Evolutionary conservation across 1,140 invertebrate genomes (phyloP).

Genomic region (Teleopsis dalmanni): DNA sequence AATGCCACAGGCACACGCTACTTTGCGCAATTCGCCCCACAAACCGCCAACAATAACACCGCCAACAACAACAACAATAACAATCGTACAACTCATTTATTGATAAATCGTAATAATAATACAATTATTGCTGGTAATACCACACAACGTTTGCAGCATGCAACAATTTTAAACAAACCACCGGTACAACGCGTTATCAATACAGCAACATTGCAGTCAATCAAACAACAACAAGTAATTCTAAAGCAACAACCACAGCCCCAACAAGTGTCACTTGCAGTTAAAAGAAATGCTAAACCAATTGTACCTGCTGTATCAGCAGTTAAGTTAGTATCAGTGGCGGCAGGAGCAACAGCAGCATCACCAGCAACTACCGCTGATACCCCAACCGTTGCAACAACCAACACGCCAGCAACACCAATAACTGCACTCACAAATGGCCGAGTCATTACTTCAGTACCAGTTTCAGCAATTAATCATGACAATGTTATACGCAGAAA

Average conservation of each 20-base stretch:
- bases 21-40: constrained; percentile 15
- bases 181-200: background rate
- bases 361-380: background rate
- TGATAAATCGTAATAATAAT: constrained; percentile 14
- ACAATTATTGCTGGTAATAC: constrained; percentile 14
- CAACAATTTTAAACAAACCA: constrained; percentile 12
- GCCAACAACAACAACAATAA: constrained; percentile 8
- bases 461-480: constrained; percentile 9
- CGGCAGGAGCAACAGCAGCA: constrained; percentile 3
- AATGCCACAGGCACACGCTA: constrained; percentile 9
- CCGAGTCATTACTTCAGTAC: background rate
- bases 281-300: too few species aligned
- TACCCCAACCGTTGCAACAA: constrained; percentile 6
- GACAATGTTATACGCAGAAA: too few species aligned
- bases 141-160: constrained; percentile 13
- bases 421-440: background rate
- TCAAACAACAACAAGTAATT: background rate
- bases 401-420: background rate
- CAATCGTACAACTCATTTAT: constrained; percentile 10
- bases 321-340: background rate
- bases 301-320: constrained; percentile 2
- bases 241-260: constrained; percentile 1
- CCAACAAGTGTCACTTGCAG: constrained; percentile 2
- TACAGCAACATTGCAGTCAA: background rate
- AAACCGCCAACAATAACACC: constrained; percentile 8